phyloP scores from a whole-genome alignment of 35 echinoderm and acorn worm genomes.

The Hemicentrotus pulcherrimus region DNA sequence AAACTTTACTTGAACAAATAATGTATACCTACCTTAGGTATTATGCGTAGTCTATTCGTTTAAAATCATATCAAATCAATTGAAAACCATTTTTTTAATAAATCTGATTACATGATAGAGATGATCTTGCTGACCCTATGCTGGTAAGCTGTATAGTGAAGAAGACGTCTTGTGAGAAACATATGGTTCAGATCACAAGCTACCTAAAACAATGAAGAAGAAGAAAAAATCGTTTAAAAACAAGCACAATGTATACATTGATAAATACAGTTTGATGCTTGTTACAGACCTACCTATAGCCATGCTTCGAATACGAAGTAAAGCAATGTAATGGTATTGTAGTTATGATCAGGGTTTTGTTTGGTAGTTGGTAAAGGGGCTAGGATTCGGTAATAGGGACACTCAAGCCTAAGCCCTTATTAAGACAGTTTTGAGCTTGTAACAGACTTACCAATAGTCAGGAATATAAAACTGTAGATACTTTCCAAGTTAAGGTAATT shows the following conservation, averaged over 20 bases:
- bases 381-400: no score
- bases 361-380: no score
- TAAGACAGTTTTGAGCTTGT: not conserved
- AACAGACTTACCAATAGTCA: not conserved
- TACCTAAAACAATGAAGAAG: not conserved
- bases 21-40: not conserved
- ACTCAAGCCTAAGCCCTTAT: no score
- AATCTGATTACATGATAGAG: not conserved
- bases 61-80: not conserved
- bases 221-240: not conserved
- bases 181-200: not conserved
- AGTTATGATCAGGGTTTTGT: no score
- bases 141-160: not conserved
- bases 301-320: no score
- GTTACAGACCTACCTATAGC: no score
- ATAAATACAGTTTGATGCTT: not conserved
- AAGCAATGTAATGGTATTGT: no score
- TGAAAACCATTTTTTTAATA: not conserved
- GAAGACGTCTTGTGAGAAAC: not conserved
- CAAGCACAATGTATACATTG: not conserved
- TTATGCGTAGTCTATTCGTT: not conserved
- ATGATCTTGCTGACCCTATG: slow-evolving; percentile 16
- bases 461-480: not conserved
- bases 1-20: not conserved
- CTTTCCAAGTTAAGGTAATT: not conserved